Base-by-base conservation (phyloP, 2,113 vertebrate species). In the Rhinopomastus cyanomelas region DNA sequence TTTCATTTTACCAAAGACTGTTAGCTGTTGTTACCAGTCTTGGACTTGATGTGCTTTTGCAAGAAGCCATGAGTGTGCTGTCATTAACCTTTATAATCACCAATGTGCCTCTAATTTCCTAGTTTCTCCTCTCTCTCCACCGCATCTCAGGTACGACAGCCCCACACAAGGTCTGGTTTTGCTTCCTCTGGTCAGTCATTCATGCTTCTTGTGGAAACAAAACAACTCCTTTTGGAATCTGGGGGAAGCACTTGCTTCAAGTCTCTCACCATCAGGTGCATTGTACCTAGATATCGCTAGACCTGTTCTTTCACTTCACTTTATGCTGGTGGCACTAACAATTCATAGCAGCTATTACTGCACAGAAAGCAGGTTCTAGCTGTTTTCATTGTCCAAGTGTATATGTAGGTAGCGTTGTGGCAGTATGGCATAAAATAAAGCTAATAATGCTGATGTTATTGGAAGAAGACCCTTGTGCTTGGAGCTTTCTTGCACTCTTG, bases 351-450 rank as follows among this genome's bases (percentile, higher is more conserved):
- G 23, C 51, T 69, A 3, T 60, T 92, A 73, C 12, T 79, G 37
- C n/a, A 26, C 23, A 4, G 42, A 65, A 51, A 92, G 56, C 46
- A 66, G 19, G 25, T 29, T 49, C 32, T 55, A 90, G 27, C 74
- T 53, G 29, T 80, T 95, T 85, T 92, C 71, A n/a, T 21, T 30
- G 46, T 73, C 55, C 67, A 87, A 76, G 71, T n/a, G n/a, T n/a
- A n/a, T n/a, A n/a, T n/a, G n/a, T 71, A 93, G 71, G 67, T 87
- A 92, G 69, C 55, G 90, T 66, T 27, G 13, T 29, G 84, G 75
- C 48, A 66, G n/a, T n/a, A 20, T 68, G 66, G 39, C 72, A 66
- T 76, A 48, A 18, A 69, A 59, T 55, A 46, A 76, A 76, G 42
- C 39, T 94, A 10, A 44, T 34, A 82, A 29, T 51, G 42, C 55